Conservation (phyloP, 2,113 vertebrate genomes). For the Narcine bancroftii region DNA sequence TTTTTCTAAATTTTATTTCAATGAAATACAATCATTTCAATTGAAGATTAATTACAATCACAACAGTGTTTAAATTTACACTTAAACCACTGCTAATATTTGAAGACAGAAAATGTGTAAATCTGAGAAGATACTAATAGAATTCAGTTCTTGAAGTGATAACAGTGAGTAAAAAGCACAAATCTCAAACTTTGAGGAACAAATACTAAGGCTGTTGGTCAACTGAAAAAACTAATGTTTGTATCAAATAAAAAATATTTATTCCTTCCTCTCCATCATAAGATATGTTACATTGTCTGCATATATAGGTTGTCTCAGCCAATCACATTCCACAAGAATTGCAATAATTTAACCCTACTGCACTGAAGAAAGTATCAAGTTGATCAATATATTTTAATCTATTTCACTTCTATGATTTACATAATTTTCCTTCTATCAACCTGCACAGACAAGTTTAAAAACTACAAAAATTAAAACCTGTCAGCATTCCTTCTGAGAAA, state of each 20-base stretch:
- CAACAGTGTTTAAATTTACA: conserved; percentile 17
- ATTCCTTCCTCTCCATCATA: background rate
- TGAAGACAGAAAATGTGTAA: background rate
- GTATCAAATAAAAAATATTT: background rate
- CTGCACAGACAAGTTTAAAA: conserved; percentile 17
- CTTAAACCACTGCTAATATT: background rate
- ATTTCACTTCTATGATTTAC: conserved; percentile 2
- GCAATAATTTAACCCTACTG: background rate
- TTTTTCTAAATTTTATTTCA: background rate
- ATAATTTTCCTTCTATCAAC: background rate
- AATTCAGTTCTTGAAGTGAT: conserved; percentile 1
- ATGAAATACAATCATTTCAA: background rate
- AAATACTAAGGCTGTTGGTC: conserved; percentile 6
- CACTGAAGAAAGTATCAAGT: background rate
- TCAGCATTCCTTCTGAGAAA: conserved; percentile 18
- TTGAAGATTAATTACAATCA: conserved; percentile 26
- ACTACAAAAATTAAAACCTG: background rate
- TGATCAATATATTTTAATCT: conserved; percentile 4
- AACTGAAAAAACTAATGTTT: background rate
- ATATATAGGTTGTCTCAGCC: background rate
- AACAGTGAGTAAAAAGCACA: background rate
- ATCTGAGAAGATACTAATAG: background rate
- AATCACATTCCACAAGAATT: conserved; percentile 1
- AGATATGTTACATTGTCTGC: background rate
- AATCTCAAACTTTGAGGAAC: background rate